Evolutionary conservation across 2,888 invertebrate genomes (phyloP).

Genomic region (Brachylomia viminalis): DNA sequence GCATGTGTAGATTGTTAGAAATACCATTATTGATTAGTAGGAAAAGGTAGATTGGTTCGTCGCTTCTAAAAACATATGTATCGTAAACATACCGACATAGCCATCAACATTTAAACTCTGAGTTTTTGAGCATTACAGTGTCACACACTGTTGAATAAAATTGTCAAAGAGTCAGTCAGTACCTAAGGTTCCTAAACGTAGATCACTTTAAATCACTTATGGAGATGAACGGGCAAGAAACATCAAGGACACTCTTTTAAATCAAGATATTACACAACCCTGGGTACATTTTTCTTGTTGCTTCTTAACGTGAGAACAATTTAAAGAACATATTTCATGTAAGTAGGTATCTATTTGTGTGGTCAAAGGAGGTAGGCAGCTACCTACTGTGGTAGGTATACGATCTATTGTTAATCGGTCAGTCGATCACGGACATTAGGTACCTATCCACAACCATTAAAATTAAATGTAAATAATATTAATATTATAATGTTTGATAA

Average conservation of each 20-base stretch:
- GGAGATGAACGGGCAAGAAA: background rate
- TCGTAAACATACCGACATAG: background rate
- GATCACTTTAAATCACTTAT: too few relatives aligned
- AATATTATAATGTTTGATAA: background rate
- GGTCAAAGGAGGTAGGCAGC: too few relatives aligned
- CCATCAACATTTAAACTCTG: too few relatives aligned
- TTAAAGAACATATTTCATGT: background rate
- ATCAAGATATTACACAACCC: background rate
- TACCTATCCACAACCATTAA: conserved; percentile 8
- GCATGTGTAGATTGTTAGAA: conserved; percentile 42
- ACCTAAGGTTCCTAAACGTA: background rate
- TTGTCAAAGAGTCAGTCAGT: background rate
- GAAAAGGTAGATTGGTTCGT: conserved; percentile 1
- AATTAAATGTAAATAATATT: background rate
- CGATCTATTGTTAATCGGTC: background rate
- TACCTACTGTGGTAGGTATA: background rate
- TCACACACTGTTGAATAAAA: background rate
- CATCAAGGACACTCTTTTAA: background rate
- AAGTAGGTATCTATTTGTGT: background rate
- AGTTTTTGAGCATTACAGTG: background rate
- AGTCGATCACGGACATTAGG: background rate
- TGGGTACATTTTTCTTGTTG: background rate
- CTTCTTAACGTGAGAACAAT: background rate
- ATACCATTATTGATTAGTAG: conserved; percentile 23
- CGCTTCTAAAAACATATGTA: background rate